Evolutionary conservation across 2,888 invertebrate species (phyloP), one percentile per base, ranked within the genome.

Genomic region (Cryptus armator): DNA sequence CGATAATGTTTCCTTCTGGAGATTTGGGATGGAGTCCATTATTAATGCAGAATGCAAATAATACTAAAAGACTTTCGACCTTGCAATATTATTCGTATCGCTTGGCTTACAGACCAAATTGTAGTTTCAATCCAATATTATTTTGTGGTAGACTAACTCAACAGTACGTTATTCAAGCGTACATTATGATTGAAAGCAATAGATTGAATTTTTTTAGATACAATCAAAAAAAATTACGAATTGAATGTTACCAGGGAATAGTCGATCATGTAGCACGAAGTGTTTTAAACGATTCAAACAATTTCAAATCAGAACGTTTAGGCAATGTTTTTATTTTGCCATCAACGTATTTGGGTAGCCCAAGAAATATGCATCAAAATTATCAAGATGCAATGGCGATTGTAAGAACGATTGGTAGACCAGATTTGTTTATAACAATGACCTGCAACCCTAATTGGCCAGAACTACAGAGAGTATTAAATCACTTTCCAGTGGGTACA

Each of bases 401-500:
- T 43, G 72, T 72, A 3, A 43, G 72, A 59, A 72, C 29, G 12
- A 24, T 62, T 19, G 85, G 84, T 53, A 62, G 72, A 46, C 59
- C 78, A 4, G 83, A 83, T 68, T 37, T 37, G 2, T 37, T 37
- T 7, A 37, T 37, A 6, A 37, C 37, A 37, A 37, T 37, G 37
- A 37, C 56, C 14, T 53, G 43, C 32, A 82, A 82, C 44, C 83
- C 84, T 10, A 82, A 84, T 24, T 86, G 86, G 86, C 75, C 81
- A 9, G 82, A 85, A 59, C 32, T 76, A 29, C 64, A 62, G 51
- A 56, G 44, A 24, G 46, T 75, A n/a, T 64, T 75, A 48, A n/a
- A 59, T 53, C 76, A 77, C 19, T 83, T 78, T 46, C 76, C 80
- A 3, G 3, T 66, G 1, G 82, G 80, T 9, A 80, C 80, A 53